phyloP scores from a whole-genome alignment of 1,140 invertebrate species.

The Diachasmimorpha longicaudata region DNA sequence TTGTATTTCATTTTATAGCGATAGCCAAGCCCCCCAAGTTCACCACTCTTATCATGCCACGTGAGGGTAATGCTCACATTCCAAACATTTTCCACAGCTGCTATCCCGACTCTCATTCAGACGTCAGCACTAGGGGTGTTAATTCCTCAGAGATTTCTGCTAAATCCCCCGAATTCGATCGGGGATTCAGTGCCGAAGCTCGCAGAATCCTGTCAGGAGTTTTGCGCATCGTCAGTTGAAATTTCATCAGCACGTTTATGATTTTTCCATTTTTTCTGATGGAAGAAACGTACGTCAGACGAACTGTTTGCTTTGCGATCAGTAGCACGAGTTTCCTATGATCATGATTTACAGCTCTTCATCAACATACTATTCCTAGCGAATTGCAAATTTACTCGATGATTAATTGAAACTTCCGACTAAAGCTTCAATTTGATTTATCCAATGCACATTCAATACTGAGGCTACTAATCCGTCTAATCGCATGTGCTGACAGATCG shows the following conservation, averaged over 20 bases:
- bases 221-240: no score
- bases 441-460: not conserved
- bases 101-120: not conserved
- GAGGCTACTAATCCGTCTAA: no score
- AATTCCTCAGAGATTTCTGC: not conserved
- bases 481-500: no score
- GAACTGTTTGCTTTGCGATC: not conserved
- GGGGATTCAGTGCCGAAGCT: not conserved
- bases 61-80: not conserved
- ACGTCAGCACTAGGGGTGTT: not conserved
- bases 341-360: not conserved
- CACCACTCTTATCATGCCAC: constrained; percentile 14
- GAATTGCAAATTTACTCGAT: not conserved
- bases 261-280: not conserved
- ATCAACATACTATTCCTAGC: not conserved
- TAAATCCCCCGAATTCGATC: not conserved
- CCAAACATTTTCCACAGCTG: not conserved
- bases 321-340: not conserved
- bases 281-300: not conserved
- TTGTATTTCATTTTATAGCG: constrained; percentile 42
- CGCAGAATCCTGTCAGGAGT: no score
- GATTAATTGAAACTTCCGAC: not conserved
- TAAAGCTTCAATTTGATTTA: not conserved
- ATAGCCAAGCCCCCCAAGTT: constrained; percentile 27
- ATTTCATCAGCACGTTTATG: no score